Base-by-base conservation (phyloP, 1,140 invertebrate genomes). In the Araneus ventricosus region DNA sequence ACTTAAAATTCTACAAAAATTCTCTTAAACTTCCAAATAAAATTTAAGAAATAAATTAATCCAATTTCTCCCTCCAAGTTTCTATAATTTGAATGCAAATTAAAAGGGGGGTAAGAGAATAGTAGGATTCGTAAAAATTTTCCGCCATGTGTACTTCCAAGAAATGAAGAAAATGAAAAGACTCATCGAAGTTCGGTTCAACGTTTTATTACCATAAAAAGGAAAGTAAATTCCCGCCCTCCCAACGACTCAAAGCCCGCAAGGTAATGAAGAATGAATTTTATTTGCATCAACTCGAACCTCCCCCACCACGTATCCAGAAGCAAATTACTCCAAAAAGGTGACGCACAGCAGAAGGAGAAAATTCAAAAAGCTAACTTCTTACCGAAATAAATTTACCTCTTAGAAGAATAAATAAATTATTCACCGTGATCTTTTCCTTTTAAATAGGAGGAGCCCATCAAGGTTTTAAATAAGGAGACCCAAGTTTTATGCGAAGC, bases 381-480 rank as follows among this genome's bases (percentile, higher is more conserved):
- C 67, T 20, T 7, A 27, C 89, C 41, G n/a, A 91, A 91, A 91
- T 84, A 91, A 84, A 91, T 84, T 91, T 75, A 70, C n/a, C 87
- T 79, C 67, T 88, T 70, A 91, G n/a, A 52, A 57, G 63, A 67
- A 80, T 79, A 61, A 45, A 93, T 93, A 93, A 93, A 93, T 93
- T 93, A 87, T 93, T 93, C 82, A 52, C 37, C 8, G 63, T 39
- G 70, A 93, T 87, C 67, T 75, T 30, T 75, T 79, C 61, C 45
- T 93, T 88, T 93, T 93, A 87, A 93, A 85, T 93, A 88, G 61
- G 22, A 80, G n/a, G 57, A 70, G 24, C 27, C 67, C 52, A 30
- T 27, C 79, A 34, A 57, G 59, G 91, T 70, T 39, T 90, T 87
- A 93, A 86, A 88, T 88, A 75, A 80, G 63, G 80, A 87, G 61